These are phyloP conservation scores for Pitangus sulphuratus DNA, from an alignment of 2,797 vertebrate species.

Conservation along the genomic window DNA sequence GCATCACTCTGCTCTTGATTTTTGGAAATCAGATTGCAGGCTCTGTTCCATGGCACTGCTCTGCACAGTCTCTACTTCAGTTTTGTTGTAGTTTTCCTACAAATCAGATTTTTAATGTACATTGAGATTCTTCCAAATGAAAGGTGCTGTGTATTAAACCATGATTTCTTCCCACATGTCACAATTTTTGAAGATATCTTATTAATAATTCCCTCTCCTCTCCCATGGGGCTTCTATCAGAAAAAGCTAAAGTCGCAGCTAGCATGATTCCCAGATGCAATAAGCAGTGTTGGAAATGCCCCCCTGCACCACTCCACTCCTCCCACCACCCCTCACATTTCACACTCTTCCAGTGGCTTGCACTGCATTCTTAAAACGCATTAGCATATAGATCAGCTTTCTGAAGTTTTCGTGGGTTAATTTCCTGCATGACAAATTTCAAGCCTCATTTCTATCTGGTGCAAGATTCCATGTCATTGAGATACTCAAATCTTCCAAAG, in stretches of 20 bases:
- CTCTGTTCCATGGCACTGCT: background rate
- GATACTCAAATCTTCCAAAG: background rate
- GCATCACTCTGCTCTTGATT: background rate
- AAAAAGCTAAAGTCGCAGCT: background rate
- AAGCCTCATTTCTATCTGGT: background rate
- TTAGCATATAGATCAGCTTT: conserved; percentile 39
- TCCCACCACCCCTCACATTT: background rate
- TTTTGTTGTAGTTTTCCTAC: background rate
- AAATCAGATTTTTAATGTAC: background rate
- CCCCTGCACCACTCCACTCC: background rate
- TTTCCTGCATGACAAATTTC: conserved; percentile 36
- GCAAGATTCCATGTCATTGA: background rate
- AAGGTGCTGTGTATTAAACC: background rate
- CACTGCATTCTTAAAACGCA: background rate
- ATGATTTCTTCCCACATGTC: background rate
- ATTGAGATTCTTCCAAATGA: background rate
- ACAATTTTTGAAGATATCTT: background rate
- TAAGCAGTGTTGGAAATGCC: background rate
- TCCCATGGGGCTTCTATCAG: background rate
- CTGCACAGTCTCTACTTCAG: background rate
- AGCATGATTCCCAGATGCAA: background rate
- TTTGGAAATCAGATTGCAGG: background rate
- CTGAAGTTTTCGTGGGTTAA: background rate
- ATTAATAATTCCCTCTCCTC: background rate
- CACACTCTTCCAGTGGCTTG: background rate